These are phyloP conservation scores for Malthinus seriepunctatus DNA, from an alignment of 2,888 invertebrate species.

Conservation along the genomic window DNA sequence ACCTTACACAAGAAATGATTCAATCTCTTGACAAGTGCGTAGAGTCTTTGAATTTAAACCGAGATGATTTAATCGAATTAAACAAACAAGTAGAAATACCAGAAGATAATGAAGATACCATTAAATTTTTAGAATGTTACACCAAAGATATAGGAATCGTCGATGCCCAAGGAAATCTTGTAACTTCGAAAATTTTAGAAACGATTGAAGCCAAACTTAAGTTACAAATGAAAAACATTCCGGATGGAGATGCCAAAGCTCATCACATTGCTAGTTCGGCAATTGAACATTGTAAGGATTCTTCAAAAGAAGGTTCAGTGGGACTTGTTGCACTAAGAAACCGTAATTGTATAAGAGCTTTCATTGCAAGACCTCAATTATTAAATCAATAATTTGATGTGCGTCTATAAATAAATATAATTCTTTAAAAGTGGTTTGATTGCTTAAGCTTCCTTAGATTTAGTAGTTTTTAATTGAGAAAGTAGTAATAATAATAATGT, in stretches of 20 bases:
- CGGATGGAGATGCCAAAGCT: background rate
- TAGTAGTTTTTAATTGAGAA: no score
- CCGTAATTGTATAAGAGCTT: background rate
- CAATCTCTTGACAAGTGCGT: background rate
- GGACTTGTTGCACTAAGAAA: background rate
- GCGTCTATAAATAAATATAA: background rate
- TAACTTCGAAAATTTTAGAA: background rate
- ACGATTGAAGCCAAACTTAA: background rate
- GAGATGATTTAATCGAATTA: background rate
- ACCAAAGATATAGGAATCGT: background rate
- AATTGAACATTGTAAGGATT: slow-evolving; percentile 4
- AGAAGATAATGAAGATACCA: background rate
- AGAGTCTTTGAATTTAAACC: background rate
- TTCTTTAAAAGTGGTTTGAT: no score
- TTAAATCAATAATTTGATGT: background rate
- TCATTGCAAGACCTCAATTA: background rate
- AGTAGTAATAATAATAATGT: no score
- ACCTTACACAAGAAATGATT: background rate
- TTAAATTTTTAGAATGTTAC: background rate
- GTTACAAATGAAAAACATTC: background rate
- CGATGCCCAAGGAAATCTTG: background rate
- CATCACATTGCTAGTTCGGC: background rate
- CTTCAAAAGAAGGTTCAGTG: background rate
- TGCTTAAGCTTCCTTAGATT: no score
- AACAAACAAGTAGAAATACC: background rate